These are phyloP conservation scores for Carterocephalus palaemon DNA, from an alignment of 2,888 invertebrate species.

Conservation along the genomic window DNA sequence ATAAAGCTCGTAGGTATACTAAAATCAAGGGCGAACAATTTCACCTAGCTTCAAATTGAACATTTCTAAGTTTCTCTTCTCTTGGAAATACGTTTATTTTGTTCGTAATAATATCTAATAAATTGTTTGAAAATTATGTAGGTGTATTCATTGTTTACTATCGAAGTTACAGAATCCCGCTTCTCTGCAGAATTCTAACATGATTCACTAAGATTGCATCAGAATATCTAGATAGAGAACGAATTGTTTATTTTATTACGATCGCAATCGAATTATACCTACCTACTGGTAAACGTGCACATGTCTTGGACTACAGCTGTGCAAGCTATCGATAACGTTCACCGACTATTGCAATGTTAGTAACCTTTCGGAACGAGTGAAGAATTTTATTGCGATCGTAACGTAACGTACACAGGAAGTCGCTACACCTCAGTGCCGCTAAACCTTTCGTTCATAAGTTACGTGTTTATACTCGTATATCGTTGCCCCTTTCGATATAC, in stretches of 20 bases:
- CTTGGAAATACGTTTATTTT: neutral
- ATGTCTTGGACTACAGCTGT: slow-evolving; percentile 52
- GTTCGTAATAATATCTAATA: no score
- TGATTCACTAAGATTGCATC: slow-evolving; percentile 50
- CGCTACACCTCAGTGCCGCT: no score
- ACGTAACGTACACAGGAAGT: slow-evolving; percentile 40
- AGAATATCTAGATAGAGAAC: slow-evolving; percentile 36
- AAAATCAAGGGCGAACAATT: no score
- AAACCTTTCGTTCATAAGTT: no score
- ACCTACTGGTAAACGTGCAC: neutral
- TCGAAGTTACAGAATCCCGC: no score
- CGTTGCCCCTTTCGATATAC: slow-evolving; percentile 1
- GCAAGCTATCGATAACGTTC: slow-evolving; percentile 59
- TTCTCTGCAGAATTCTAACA: slow-evolving; percentile 35
- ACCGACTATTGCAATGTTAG: slow-evolving; percentile 50
- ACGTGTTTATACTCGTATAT: slow-evolving; percentile 2
- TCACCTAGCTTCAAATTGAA: no score
- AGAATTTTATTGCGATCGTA: slow-evolving; percentile 39
- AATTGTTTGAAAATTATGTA: no score
- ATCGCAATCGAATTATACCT: slow-evolving; percentile 44
- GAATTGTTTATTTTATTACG: slow-evolving; percentile 48
- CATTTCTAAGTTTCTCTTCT: no score
- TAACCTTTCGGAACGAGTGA: slow-evolving; percentile 31
- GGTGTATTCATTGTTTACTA: no score
- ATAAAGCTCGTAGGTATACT: no score